phyloP scores from a whole-genome alignment of 2,888 invertebrate species.

The Caenorhabditis doughertyi region DNA sequence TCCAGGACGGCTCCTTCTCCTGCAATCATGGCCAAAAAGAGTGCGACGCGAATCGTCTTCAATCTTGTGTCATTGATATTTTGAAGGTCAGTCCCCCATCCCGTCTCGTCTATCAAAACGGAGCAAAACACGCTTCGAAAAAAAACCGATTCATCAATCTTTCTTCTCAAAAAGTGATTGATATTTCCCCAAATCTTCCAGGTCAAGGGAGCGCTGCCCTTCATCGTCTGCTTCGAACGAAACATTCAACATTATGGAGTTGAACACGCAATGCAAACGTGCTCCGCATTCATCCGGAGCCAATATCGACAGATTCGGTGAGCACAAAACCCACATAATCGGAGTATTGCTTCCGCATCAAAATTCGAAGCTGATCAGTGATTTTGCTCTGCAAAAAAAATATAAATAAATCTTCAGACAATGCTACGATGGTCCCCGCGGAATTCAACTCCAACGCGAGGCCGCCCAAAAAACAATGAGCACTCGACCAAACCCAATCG shows the following conservation, averaged over 20 bases:
- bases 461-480: conserved; percentile 81
- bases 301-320: conserved; percentile 79
- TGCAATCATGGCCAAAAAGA: conserved; percentile 82
- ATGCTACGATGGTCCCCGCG: conserved; percentile 80
- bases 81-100: conserved; percentile 64
- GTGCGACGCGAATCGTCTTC: conserved; percentile 81
- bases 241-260: conserved; percentile 73
- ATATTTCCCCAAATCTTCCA: conserved; percentile 28
- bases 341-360: too few species aligned
- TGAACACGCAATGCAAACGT: conserved; percentile 77
- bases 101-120: not conserved
- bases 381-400: too few species aligned
- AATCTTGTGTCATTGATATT: conserved; percentile 80
- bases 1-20: conserved; percentile 81
- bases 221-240: conserved; percentile 77
- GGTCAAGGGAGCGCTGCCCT: conserved; percentile 78
- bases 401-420: conserved; percentile 66
- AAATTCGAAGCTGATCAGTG: not conserved
- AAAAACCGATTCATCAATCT: conserved; percentile 1
- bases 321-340: too few species aligned
- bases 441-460: conserved; percentile 78
- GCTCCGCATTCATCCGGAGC: conserved; percentile 79
- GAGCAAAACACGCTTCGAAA: not conserved
- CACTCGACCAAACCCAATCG: conserved; percentile 78
- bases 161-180: conserved; percentile 1